Percentiles rank a stretch among this genome's conserved stretches.
phyloP scores from a whole-genome alignment of 2,797 vertebrate genomes.

The Erithacus rubecula region DNA sequence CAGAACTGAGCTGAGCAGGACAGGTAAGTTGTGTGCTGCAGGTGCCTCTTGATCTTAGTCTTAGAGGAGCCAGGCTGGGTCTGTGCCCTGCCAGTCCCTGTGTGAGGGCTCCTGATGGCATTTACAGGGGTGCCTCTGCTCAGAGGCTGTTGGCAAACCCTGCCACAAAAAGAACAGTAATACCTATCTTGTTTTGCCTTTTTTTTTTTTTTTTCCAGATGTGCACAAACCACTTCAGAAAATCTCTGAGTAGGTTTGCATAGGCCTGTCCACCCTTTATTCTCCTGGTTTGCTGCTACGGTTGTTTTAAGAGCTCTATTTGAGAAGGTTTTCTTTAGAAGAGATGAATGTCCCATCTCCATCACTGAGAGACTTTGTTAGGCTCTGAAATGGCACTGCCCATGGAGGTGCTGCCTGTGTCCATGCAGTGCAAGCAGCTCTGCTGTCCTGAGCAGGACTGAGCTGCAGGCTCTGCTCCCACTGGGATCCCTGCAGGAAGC shows the following conservation, averaged over 20 bases:
- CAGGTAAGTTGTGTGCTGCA: conserved; percentile 7
- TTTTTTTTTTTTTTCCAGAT: conserved; percentile 46
- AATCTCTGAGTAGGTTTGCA: conserved; percentile 64
- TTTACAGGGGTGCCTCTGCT: not conserved
- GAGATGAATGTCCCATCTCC: not conserved
- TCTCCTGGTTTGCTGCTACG: conserved; percentile 36
- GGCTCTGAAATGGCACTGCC: not conserved
- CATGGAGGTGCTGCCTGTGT: rapidly evolving
- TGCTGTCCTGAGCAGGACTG: not conserved
- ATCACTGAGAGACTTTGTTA: not conserved
- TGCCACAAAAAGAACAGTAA: conserved; percentile 5
- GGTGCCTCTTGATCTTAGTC: rapidly evolving
- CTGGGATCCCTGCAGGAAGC: not conserved
- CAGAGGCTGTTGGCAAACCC: conserved; percentile 13
- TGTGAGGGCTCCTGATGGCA: not conserved
- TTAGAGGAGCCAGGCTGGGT: not conserved
- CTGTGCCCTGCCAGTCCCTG: not conserved
- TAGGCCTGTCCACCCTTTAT: conserved; percentile 47
- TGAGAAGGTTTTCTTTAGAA: conserved; percentile 16
- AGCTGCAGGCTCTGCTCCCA: not conserved
- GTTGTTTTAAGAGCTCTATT: conserved; percentile 12
- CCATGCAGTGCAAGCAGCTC: not conserved
- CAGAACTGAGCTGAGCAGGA: not conserved
- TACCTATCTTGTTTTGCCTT: conserved; percentile 44
- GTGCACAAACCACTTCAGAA: conserved; percentile 58